phyloP scores from a whole-genome alignment of 2,888 invertebrate species.

The Chloromyia formosa region DNA sequence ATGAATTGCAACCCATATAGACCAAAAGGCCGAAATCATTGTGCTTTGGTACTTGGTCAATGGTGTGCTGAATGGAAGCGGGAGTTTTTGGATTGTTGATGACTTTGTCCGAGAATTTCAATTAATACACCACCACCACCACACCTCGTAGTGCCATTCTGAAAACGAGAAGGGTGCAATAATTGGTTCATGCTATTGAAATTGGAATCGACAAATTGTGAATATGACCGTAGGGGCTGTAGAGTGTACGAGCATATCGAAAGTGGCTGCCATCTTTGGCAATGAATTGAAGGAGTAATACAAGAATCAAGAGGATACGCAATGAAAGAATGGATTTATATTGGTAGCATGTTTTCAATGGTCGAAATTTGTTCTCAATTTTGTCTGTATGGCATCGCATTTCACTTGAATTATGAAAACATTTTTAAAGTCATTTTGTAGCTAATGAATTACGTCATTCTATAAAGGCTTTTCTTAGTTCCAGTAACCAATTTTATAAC shows the following conservation, averaged over 20 bases:
- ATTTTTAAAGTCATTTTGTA: too few relatives aligned
- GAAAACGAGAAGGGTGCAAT: too few relatives aligned
- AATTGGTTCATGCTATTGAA: conserved; percentile 3
- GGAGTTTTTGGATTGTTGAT: conserved; percentile 34
- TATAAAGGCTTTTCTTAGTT: too few relatives aligned
- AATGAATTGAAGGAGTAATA: background rate
- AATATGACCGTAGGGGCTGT: conserved; percentile 5
- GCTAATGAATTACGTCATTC: too few relatives aligned
- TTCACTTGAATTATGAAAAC: too few relatives aligned
- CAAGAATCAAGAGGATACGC: background rate
- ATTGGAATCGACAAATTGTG: conserved; percentile 36
- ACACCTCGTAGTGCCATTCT: too few relatives aligned
- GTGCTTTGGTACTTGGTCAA: background rate
- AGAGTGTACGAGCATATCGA: background rate
- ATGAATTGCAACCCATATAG: background rate
- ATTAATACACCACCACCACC: conserved; percentile 33
- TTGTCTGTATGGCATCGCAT: too few relatives aligned
- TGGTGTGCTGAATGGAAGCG: background rate
- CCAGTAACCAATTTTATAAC: too few relatives aligned
- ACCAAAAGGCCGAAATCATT: too few relatives aligned
- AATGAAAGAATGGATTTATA: too few relatives aligned
- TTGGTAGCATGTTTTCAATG: too few relatives aligned
- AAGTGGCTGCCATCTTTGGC: conserved; percentile 23
- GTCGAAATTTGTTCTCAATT: too few relatives aligned
- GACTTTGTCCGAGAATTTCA: conserved; percentile 44